Evolutionary conservation across 2,797 vertebrate genomes (phyloP), one percentile per base, ranked within the genome.

Genomic region (Anguilla pacifica): DNA sequence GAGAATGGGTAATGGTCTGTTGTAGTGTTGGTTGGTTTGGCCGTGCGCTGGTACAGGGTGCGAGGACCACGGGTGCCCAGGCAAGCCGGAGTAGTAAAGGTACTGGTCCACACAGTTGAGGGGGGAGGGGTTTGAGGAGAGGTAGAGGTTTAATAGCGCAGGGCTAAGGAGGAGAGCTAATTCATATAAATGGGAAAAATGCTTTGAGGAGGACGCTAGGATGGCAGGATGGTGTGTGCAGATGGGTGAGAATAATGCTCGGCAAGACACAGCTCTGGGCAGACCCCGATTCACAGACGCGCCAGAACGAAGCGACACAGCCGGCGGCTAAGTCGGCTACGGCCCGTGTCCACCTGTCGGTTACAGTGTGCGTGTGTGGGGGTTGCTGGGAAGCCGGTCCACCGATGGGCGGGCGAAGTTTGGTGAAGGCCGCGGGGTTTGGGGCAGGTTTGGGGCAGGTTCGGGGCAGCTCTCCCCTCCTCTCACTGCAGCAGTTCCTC

Each of bases 401-500:
- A 83, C 81, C 57, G 53, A 35, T 6, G 22, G 35, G 22, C 59
- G 72, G 3, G 31, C 17, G 17, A 43, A 77, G 72, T 39, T 43
- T 6, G 72, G 31, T 77, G 72, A 13, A 77, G 31, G 17, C 35
- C 25, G 84, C 3, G 55, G 83, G 35, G 11, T 43, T 43, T 43
- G 39, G 39, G 10, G 39, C 39, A 31, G 67, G 28, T 39, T 39
- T 39, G 39, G 39, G 13, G 43, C 43, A 39, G 70, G 13, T 10
- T 6, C 4, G 39, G 55, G 79, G 17, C 39, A 86, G 28, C 81
- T 49, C 35, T 0, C 2, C 39, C 39, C n/a, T 15, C 64, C 6
- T 4, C 2, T 96, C 94, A 97, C 89, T 97, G 96, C 84, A 97
- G 94, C 90, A 97, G 93, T 90, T 97, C 97, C 88, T 97, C 97